These are phyloP conservation scores for Poecilia wingei DNA, from an alignment of 2,797 vertebrate genomes.

Conservation along the genomic window DNA sequence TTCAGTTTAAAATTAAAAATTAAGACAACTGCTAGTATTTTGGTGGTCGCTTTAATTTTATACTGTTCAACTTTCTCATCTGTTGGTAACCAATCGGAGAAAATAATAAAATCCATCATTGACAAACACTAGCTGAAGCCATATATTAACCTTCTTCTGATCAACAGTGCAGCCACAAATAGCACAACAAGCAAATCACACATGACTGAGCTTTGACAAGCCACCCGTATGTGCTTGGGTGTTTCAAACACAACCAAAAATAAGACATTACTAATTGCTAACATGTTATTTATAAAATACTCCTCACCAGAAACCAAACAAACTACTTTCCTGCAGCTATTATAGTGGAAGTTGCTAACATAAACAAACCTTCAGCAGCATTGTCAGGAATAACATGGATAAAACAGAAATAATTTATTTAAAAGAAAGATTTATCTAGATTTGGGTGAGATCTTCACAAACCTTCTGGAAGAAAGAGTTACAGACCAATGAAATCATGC, in stretches of 20 bases:
- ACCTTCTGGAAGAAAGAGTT: neutral
- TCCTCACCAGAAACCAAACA: neutral
- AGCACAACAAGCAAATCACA: neutral
- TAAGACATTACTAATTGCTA: neutral
- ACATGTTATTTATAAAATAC: neutral
- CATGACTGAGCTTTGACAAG: neutral
- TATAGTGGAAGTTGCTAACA: neutral
- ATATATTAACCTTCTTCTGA: neutral
- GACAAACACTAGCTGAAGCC: neutral
- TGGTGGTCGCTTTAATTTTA: neutral
- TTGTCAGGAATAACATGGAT: neutral
- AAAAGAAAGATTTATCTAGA: neutral
- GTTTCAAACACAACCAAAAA: neutral
- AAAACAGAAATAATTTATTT: neutral
- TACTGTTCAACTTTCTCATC: neutral
- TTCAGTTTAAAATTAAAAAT: neutral
- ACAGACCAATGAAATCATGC: neutral
- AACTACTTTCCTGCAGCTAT: neutral
- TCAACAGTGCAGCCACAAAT: neutral
- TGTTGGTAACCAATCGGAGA: neutral
- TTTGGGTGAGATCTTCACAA: neutral
- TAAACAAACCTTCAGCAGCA: neutral
- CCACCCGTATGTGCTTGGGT: neutral
- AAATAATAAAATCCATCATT: neutral
- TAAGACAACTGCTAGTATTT: neutral